Base-by-base conservation (phyloP, 92 coral and sea anemone genomes). In the Heteractis magnifica region DNA sequence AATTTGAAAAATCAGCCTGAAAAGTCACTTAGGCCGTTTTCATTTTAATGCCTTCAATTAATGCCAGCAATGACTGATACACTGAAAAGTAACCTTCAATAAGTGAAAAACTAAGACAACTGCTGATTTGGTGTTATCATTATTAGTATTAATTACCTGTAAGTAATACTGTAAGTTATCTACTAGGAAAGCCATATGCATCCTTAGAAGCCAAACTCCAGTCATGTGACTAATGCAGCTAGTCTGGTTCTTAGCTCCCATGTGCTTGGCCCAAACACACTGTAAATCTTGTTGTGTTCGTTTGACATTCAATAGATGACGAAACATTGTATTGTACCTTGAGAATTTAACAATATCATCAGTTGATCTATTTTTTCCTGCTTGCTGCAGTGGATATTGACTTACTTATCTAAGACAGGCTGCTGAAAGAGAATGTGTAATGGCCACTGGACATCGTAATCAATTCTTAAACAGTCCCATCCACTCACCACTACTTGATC, bases 151-250 rank as follows among this genome's bases (percentile, higher is more conserved):
- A 44, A 81, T 56, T 58, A 96, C 99, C 99, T 96, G 99, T 58
- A 96, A 86, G 79, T 94, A 96, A 81, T 96, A 96, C 78, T 96
- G 99, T 74, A 96, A 77, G 56, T 96, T 96, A 71, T 96, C 98
- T n/a, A 96, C 97, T 72, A 96, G 89, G 87, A 96, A 96, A 9
- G 97, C 94, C 99, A 96, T 96, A 81, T 96, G 98, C 99, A 96
- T 96, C 73, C 99, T 88, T 18, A 95, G 84, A 4, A 96, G 92
- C 99, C 99, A 96, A 23, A 90, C 86, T 86, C 90, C 90, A 11
- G 98, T 88, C 87, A 88, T 82, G 81, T 91, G 88, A 75, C 90
- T 74, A 48, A 77, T 49, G 72, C 83, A 86, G 56, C 91, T 83
- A 12, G 95, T 79, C 58, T 89, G 87, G 81, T 91, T 90, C 71